Base-by-base conservation (phyloP, 2,113 vertebrate species). In the Neogale vison region DNA sequence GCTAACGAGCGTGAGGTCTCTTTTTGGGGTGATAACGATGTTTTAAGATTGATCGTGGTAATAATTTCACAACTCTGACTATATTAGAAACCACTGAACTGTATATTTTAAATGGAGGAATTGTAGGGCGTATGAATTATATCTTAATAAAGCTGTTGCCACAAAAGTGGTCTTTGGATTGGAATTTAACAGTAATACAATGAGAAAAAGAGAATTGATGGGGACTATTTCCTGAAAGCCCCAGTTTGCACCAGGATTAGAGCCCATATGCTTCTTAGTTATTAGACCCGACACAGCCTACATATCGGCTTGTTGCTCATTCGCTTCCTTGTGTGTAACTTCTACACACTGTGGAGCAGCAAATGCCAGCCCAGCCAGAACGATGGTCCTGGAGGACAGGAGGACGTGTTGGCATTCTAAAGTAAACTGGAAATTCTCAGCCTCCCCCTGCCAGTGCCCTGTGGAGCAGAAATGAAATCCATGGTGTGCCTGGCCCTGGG, bases 341-440 rank as follows among this genome's bases (percentile, higher is more conserved):
- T 15, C 65, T 84, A 69, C 55, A 24, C 3, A 7, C 34, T 45
- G 36, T 26, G 3, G 14, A 2, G 4, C 45, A 65, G 71, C 50
- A 12, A 80, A 57, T 4, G 29, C 45, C 85, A 61, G 12, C 13
- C 21, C 50, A 15, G 47, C n/a, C 20, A 4, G 47, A 20, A 24
- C 6, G 6, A 0, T 4, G 1, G 45, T 39, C 45, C 39, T 0
- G 1, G 52, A 52, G 50, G 42, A 80, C 59, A 42, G 11, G 34
- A 69, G 5, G 42, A 2, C 12, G 1, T 39, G 50, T n/a, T 26
- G 31, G 65, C 86, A 45, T 31, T 36, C 79, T 45, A 39, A 95
- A 36, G 34, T 80, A 29, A 31, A 34, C 1, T 2, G 84, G 69
- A 47, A 15, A n/a, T 81, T 5, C 45, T 15, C 86, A n/a, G 31